Percentiles rank a stretch among this genome's conserved stretches.
phyloP scores from a whole-genome alignment of 2,113 vertebrate genomes.

The Chaetura pelagica region DNA sequence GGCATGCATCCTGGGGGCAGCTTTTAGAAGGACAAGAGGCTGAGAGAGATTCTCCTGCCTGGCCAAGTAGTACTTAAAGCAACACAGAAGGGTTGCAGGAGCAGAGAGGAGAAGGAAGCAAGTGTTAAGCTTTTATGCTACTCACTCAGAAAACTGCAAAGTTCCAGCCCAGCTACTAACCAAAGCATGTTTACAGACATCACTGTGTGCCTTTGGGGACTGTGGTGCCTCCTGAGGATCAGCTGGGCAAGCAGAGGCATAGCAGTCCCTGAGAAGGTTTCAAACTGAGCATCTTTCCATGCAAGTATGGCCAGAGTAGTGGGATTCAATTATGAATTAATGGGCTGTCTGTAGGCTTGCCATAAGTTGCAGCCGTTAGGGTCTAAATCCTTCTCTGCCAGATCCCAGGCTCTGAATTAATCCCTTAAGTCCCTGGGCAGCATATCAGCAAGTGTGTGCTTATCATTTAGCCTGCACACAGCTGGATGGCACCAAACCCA shows the following conservation, averaged over 20 bases:
- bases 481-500: background rate
- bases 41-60: background rate
- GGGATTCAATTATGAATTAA: background rate
- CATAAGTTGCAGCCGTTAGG: background rate
- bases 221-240: background rate
- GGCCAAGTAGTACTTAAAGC: background rate
- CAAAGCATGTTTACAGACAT: background rate
- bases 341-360: background rate
- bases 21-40: background rate
- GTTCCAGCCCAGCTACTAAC: background rate
- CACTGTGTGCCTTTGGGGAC: background rate
- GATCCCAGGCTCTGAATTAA: background rate
- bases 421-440: background rate
- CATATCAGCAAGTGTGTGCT: background rate
- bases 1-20: background rate
- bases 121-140: background rate
- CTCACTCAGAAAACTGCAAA: background rate
- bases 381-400: background rate
- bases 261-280: background rate
- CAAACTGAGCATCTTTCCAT: background rate
- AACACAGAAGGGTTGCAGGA: background rate
- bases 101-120: background rate
- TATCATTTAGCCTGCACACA: background rate
- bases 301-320: accelerated
- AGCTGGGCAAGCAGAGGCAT: background rate